phyloP scores from a whole-genome alignment of 2,797 vertebrate genomes.

The Diceros bicornis region DNA sequence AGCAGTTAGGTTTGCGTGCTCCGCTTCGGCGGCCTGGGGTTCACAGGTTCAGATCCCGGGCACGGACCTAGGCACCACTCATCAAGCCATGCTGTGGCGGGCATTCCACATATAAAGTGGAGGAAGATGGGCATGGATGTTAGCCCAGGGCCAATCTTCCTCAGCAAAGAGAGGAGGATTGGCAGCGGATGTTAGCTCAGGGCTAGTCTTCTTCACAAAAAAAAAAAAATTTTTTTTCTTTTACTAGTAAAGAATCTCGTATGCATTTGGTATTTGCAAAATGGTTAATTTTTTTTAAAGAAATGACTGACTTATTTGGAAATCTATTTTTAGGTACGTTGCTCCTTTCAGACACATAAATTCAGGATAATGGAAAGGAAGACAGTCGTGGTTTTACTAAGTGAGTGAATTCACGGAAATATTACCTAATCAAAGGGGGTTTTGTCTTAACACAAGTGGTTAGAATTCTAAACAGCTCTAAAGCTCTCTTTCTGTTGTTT shows the following conservation, averaged over 20 bases:
- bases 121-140: too few species aligned
- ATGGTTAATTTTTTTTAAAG: background rate
- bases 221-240: too few species aligned
- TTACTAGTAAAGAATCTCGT: background rate
- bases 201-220: too few species aligned
- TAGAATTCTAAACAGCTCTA: slow-evolving; percentile 62
- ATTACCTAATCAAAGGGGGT: slow-evolving; percentile 54
- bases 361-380: background rate
- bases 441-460: slow-evolving; percentile 9
- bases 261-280: background rate
- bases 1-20: too few species aligned
- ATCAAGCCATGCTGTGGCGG: too few species aligned
- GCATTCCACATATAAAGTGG: too few species aligned
- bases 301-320: background rate
- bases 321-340: background rate
- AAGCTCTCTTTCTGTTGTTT: slow-evolving; percentile 3
- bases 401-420: slow-evolving; percentile 32
- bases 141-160: too few species aligned
- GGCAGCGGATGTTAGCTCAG: too few species aligned
- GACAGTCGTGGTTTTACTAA: background rate
- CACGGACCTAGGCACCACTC: too few species aligned
- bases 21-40: too few species aligned
- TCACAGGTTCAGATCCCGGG: too few species aligned
- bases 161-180: too few species aligned
- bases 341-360: slow-evolving; percentile 38